Evolutionary conservation across 1,140 invertebrate genomes (phyloP), one percentile per base, ranked within the genome.

Genomic region (Monochamus saltuarius): DNA sequence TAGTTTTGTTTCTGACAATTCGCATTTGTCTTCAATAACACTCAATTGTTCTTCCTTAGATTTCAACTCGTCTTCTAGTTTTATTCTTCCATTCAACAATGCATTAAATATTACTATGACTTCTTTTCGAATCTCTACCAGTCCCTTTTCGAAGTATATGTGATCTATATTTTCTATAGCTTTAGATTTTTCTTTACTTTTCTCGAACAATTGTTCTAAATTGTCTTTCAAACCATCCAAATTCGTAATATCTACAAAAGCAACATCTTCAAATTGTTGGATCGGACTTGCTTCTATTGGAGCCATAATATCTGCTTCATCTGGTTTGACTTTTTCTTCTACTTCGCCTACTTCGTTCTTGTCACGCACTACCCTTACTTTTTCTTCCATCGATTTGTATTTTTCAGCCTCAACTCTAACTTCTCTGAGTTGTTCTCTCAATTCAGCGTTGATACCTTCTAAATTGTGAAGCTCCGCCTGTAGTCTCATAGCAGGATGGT

Each of bases 401-500:
- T 61, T 51, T 46, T 38, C 13, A 8, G 40, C 17, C 37, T 64
- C 61, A 7, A 39, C 39, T 45, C 61, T 50, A 3, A 49, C 56
- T 43, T 62, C 16, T 34, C 60, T 61, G 17, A 68, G 60, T 59
- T 85, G 83, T 45, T 81, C 78, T 54, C 84, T 68, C 4, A 87
- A 70, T 64, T 82, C 80, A 2, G 77, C 66, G 72, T 85, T 86
- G 29, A 79, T 80, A 4, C 85, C 85, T 72, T 85, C 79, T 6
- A 84, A 61, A 55, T 82, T 79, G 73, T 85, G 83, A 1, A 89
- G 68, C 71, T 87, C 85, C 58, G 86, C 82, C 61, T 88, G 83
- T 9, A 88, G 80, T 66, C 85, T 77, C 85, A 89, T 89, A 2
- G 87, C 87, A 13, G 88, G 86, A 66, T 88, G 85, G 71, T 88